Conservation (phyloP, 2,797 vertebrate genomes). For the Myripristis murdjan region DNA sequence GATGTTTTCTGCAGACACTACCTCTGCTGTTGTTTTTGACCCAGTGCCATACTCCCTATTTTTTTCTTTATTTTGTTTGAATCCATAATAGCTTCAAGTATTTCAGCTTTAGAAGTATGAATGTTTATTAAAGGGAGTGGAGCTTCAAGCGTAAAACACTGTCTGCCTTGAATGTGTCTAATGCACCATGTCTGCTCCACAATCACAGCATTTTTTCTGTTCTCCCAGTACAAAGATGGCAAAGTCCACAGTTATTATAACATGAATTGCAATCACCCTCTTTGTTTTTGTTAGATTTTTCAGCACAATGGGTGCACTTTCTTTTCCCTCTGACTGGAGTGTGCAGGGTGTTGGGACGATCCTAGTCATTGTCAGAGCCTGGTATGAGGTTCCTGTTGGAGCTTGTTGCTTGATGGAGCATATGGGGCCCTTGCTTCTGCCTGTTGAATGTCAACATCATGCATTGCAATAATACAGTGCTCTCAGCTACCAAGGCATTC, state of each 20-base stretch:
- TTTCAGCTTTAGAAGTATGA: constrained; percentile 54
- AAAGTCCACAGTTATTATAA: constrained; percentile 31
- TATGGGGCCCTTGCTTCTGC: constrained; percentile 83
- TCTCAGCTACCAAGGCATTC: constrained; percentile 75
- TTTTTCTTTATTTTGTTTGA: too few species aligned
- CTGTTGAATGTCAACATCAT: constrained; percentile 86
- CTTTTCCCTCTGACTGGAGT: constrained; percentile 18
- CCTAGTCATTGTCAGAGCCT: constrained; percentile 59
- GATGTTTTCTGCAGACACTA: too few species aligned
- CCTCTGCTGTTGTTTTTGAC: too few species aligned
- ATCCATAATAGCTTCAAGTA: constrained; percentile 47
- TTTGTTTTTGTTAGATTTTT: constrained; percentile 52
- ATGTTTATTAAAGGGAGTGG: constrained; percentile 48
- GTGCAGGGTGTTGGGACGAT: constrained; percentile 51
- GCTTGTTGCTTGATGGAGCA: constrained; percentile 82
- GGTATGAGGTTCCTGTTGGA: constrained; percentile 82
- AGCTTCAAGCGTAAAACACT: constrained; percentile 29
- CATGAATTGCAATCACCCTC: constrained; percentile 44
- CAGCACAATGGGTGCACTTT: constrained; percentile 30
- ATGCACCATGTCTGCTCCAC: constrained; percentile 22
- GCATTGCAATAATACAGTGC: constrained; percentile 73
- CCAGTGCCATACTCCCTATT: too few species aligned
- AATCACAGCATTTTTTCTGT: constrained; percentile 32
- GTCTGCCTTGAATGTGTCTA: constrained; percentile 42
- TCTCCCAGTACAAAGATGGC: constrained; percentile 19